Conservation (phyloP, 2,888 invertebrate genomes). For the Strigamia maritima region DNA sequence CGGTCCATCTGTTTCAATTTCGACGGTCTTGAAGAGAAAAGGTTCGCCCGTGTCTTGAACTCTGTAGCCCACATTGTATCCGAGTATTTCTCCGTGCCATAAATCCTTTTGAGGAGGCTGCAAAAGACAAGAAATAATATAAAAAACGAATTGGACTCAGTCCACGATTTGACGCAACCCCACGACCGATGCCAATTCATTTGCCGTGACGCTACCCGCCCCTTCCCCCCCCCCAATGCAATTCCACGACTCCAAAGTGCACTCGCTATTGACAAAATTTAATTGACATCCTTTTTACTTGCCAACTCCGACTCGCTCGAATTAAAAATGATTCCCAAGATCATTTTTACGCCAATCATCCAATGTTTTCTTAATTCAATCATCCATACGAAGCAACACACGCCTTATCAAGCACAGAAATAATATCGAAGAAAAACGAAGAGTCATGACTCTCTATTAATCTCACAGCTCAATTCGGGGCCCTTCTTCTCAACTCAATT, state of each 20-base stretch:
- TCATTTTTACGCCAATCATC: not conserved
- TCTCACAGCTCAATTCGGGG: no score
- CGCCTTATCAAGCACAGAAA: not conserved
- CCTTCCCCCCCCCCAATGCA: not conserved
- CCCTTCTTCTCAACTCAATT: no score
- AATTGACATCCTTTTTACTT: not conserved
- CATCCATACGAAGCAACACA: not conserved
- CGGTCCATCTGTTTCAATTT: conserved; percentile 35
- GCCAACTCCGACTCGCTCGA: not conserved
- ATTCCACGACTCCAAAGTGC: not conserved
- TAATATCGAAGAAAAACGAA: not conserved
- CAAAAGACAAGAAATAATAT: conserved; percentile 1
- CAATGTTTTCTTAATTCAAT: not conserved
- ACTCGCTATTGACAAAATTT: not conserved
- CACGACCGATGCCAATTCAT: not conserved
- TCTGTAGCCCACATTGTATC: conserved; percentile 42
- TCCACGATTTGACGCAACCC: not conserved
- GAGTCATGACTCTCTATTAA: not conserved
- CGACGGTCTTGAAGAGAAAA: conserved; percentile 39
- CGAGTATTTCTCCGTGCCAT: conserved; percentile 41
- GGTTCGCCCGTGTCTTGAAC: conserved; percentile 40
- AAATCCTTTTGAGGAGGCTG: conserved; percentile 37
- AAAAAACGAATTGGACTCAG: not conserved
- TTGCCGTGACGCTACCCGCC: not conserved
- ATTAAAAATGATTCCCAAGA: not conserved